Evolutionary conservation across 2,888 invertebrate genomes (phyloP), one percentile per base, ranked within the genome.

Genomic region (Tenthredo distinguenda): DNA sequence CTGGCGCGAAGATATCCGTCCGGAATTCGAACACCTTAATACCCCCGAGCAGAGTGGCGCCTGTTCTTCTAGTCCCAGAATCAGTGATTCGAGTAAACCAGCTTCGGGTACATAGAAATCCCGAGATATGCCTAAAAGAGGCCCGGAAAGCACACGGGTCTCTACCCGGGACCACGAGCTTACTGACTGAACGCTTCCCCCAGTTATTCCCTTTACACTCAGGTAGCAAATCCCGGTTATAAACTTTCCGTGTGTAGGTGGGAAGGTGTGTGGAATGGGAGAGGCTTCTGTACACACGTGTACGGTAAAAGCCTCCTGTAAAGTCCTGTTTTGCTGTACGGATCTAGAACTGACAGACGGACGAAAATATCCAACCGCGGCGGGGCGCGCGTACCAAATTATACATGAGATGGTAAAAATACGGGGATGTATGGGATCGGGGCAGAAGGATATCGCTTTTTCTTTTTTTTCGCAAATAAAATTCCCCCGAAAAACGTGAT

Each of bases 1-100:
- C 34, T 12, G 34, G 37, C 40, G 50, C 10, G 2, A 37, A 21
- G 47, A 76, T 18, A 43, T 21, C 62, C n/a, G 55, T 43, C 15
- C 21, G 74, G 76, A 76, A 47, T 76, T 50, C 26, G 31, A 76
- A 76, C 47, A 47, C 76, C 76, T 76, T 76, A 76, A 76, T 76
- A 76, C 50, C 37, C 3, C 47, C 21, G 40, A 12, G 0, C 15
- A 26, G 76, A 26, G 76, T 76, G 76, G 76, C 76, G 47, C 50
- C 76, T 50, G 50, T 31, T 50, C 2, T 26, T 31, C 26, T 26
- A 18, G 3, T 26, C 31, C 15, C 7, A 4, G 31, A 37, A 37
- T 37, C 26, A 71, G 68, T 18, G 18, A 47, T 47, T 47, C 47
- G 58, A 58, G 58, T 21, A 18, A 58, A 58, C n/a, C n/a, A 58